A percentile compares a stretch with the other conserved stretches of the same genome.
These are phyloP conservation scores for Eristalinus aeneus DNA, from an alignment of 2,888 invertebrate species.

Conservation along the genomic window DNA sequence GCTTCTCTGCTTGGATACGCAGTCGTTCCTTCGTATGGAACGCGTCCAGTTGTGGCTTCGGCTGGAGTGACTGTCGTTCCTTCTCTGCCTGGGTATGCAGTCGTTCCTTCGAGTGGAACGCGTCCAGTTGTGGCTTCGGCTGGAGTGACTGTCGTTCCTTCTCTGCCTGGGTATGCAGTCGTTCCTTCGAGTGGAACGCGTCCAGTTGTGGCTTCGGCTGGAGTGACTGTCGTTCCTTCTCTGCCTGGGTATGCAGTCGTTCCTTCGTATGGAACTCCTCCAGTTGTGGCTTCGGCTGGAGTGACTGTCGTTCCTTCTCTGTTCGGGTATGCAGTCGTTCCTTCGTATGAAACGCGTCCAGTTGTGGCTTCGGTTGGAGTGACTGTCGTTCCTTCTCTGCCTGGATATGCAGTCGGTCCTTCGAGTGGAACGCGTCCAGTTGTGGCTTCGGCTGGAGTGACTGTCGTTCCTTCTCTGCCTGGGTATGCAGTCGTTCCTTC, in stretches of 20 bases:
- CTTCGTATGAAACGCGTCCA: too few species aligned
- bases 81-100: background rate
- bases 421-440: too few species aligned
- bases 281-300: background rate
- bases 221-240: background rate
- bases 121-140: background rate
- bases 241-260: background rate
- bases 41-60: background rate
- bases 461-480: too few species aligned
- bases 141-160: background rate
- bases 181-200: background rate
- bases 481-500: too few species aligned
- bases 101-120: background rate
- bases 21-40: background rate
- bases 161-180: background rate
- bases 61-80: background rate
- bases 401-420: too few species aligned
- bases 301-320: too few species aligned
- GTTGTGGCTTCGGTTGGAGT: too few species aligned
- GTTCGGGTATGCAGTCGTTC: too few species aligned
- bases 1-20: background rate
- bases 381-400: too few species aligned
- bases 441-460: too few species aligned
- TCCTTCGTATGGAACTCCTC: too few species aligned
- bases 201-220: slow-evolving; percentile 5